Percentiles rank a stretch among this genome's conserved stretches.
Conservation (phyloP, 2,113 vertebrate genomes). For the Cynopterus brachyotis region DNA sequence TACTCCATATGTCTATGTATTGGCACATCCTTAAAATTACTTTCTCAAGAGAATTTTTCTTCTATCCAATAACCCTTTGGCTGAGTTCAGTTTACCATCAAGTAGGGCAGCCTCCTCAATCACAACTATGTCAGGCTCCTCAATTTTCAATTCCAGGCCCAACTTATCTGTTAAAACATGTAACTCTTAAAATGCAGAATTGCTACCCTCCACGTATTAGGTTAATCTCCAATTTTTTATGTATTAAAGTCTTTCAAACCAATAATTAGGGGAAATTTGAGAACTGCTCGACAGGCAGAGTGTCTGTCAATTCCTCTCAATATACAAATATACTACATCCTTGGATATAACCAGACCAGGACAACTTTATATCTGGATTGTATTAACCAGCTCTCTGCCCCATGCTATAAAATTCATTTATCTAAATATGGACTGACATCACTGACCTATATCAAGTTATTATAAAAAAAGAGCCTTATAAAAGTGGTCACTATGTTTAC, state of each 20-base stretch:
- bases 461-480: background rate
- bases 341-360: background rate
- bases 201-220: background rate
- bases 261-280: background rate
- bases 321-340: background rate
- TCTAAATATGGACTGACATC: background rate
- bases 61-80: background rate
- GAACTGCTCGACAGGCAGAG: background rate
- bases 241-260: background rate
- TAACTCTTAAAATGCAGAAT: constrained; percentile 11
- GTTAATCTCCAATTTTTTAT: background rate
- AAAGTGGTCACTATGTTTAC: background rate
- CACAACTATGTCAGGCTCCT: background rate
- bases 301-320: background rate
- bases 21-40: background rate
- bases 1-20: background rate
- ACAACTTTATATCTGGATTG: background rate
- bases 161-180: background rate
- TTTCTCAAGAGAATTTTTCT: background rate
- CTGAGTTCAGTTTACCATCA: background rate
- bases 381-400: background rate
- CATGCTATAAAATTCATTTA: background rate
- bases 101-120: background rate
- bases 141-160: background rate
- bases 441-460: background rate